A percentile compares a stretch with the other conserved stretches of the same genome.
phyloP scores from a whole-genome alignment of 2,113 vertebrate species.

The Gila orcuttii region DNA sequence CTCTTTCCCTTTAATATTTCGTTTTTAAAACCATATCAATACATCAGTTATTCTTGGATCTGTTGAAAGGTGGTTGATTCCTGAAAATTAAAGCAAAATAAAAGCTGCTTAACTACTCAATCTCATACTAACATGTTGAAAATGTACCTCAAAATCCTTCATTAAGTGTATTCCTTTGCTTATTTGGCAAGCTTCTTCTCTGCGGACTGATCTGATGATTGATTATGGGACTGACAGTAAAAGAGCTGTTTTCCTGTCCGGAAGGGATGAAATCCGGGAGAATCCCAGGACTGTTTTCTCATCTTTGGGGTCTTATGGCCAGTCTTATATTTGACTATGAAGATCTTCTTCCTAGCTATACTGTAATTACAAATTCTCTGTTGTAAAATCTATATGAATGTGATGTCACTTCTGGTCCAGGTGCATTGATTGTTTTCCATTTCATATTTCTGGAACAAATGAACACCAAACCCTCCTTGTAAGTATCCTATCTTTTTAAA shows the following conservation, averaged over 20 bases:
- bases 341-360: background rate
- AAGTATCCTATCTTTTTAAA: background rate
- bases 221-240: conserved; percentile 16
- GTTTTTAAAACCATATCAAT: background rate
- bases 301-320: background rate
- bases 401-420: background rate
- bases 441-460: background rate
- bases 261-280: conserved; percentile 12
- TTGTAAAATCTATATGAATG: background rate
- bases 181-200: background rate
- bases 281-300: background rate
- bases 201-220: conserved; percentile 16
- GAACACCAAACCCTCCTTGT: background rate
- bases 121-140: background rate
- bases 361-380: background rate
- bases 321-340: background rate
- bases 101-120: background rate
- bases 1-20: background rate
- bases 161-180: background rate
- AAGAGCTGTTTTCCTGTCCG: conserved; percentile 17
- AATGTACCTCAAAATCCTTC: background rate
- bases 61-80: conserved; percentile 6
- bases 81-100: background rate
- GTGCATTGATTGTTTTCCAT: background rate
- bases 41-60: conserved; percentile 14